phyloP scores from a whole-genome alignment of 2,888 invertebrate species.

The Ernsta delagoae region DNA sequence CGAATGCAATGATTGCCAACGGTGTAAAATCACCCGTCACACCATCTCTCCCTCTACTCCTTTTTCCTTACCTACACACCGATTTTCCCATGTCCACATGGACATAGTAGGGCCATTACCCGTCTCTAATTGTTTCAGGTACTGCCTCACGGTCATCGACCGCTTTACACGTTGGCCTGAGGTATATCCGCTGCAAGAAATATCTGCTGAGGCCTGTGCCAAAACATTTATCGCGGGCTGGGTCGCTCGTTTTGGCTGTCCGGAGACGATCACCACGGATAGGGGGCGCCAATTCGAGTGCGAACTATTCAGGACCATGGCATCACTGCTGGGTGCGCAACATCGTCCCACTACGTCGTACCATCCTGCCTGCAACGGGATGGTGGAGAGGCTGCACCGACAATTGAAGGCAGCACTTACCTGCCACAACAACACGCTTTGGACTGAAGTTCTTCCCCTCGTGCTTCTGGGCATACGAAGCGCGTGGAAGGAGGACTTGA shows the following conservation, averaged over 20 bases:
- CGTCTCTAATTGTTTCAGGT: conserved; percentile 14
- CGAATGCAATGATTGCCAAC: conserved; percentile 17
- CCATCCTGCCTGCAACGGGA: conserved; percentile 6
- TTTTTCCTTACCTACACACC: not conserved
- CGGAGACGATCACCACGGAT: not conserved
- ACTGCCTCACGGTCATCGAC: conserved; percentile 6
- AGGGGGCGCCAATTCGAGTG: not conserved
- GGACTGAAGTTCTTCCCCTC: not conserved
- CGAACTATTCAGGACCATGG: not conserved
- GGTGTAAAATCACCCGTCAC: conserved; percentile 5
- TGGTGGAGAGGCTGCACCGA: conserved; percentile 7
- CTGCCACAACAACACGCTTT: not conserved
- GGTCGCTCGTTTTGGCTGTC: not conserved
- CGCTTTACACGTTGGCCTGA: conserved; percentile 2
- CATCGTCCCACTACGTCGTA: conserved; percentile 11
- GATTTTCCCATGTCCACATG: conserved; percentile 11
- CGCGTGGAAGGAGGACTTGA: conserved; percentile 4
- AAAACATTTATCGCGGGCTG: not conserved
- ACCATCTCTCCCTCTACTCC: conserved; percentile 6
- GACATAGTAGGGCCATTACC: conserved; percentile 10
- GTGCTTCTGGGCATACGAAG: conserved; percentile 3
- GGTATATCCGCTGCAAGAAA: not conserved
- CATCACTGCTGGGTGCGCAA: conserved; percentile 10
- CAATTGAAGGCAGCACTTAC: conserved; percentile 4
- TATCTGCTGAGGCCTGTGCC: not conserved